These are phyloP conservation scores for Eurystomus glaucurus DNA, from an alignment of 2,797 vertebrate species.

Conservation along the genomic window DNA sequence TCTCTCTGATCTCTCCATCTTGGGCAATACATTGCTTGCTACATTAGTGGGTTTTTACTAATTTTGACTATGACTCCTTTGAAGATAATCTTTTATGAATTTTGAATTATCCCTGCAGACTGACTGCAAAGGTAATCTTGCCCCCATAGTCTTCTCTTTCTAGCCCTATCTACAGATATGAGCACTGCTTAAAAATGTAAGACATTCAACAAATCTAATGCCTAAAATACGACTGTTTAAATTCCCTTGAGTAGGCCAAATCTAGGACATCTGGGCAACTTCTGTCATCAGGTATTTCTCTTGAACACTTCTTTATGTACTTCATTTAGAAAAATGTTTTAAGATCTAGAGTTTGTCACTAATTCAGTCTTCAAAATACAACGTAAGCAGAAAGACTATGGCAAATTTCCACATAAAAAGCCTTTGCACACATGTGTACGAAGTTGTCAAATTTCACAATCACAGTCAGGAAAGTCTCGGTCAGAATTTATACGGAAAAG, in stretches of 20 bases:
- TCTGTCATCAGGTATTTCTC: background rate
- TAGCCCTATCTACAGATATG: background rate
- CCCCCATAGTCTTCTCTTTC: background rate
- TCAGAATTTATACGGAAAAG: background rate
- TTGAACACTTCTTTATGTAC: background rate
- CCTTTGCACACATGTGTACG: background rate
- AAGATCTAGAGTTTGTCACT: background rate
- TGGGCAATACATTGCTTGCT: background rate
- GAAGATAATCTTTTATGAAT: background rate
- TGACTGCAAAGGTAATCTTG: background rate
- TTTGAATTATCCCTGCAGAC: background rate
- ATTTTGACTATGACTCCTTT: background rate
- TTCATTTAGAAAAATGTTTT: background rate
- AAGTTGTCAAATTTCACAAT: background rate
- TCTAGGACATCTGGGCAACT: conserved; percentile 51
- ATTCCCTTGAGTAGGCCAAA: conserved; percentile 65
- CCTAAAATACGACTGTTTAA: conserved; percentile 17
- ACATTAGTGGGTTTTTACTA: background rate
- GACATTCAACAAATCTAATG: conserved; percentile 22
- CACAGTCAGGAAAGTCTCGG: background rate
- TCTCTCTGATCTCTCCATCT: background rate
- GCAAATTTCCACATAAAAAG: background rate
- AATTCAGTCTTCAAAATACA: background rate
- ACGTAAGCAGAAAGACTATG: background rate
- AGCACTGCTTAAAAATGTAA: background rate